These are phyloP conservation scores for Pipistrellus nathusii DNA, from an alignment of 2,797 vertebrate species.

Conservation along the genomic window DNA sequence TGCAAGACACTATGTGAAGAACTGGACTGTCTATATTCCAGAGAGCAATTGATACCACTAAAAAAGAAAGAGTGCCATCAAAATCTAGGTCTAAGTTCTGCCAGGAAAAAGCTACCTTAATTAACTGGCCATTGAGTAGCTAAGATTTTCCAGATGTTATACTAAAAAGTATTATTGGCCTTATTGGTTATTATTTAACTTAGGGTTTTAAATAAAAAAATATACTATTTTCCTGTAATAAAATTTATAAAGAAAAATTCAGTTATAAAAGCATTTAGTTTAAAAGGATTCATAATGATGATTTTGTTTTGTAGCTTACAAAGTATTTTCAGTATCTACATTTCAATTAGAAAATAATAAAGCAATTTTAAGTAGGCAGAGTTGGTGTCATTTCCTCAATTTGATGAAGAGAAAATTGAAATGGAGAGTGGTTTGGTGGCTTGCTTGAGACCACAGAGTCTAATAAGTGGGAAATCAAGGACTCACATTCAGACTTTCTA, in stretches of 20 bases:
- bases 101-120: background rate
- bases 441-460: background rate
- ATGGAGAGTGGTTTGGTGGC: background rate
- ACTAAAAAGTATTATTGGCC: background rate
- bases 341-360: constrained; percentile 43
- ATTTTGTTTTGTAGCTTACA: constrained; percentile 8
- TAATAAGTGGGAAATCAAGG: background rate
- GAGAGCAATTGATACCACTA: background rate
- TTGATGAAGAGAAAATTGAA: constrained; percentile 28
- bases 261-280: constrained; percentile 30
- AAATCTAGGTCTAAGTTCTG: background rate
- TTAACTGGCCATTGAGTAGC: background rate
- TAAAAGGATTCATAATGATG: background rate
- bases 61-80: background rate
- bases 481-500: background rate
- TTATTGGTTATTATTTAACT: constrained; percentile 12
- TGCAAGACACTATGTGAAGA: background rate
- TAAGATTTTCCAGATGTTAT: background rate
- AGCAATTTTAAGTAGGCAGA: constrained; percentile 4
- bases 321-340: constrained; percentile 48
- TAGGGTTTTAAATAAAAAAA: constrained; percentile 1
- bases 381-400: background rate
- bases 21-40: background rate
- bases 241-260: constrained; percentile 5
- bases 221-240: background rate